phyloP scores from a whole-genome alignment of 2,888 invertebrate genomes.

The Temnothorax rugatulus region DNA sequence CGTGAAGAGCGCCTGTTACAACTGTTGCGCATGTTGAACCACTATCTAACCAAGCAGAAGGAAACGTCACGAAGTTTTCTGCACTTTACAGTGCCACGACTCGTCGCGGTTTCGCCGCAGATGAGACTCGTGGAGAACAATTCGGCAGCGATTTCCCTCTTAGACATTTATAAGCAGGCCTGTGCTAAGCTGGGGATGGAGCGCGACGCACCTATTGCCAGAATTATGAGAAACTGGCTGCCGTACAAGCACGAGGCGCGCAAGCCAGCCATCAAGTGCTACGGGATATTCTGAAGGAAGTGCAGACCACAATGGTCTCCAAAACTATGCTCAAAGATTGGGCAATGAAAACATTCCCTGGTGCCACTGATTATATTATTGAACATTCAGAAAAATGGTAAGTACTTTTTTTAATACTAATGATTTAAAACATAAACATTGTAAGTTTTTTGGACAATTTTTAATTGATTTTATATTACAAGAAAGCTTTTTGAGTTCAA shows the following conservation, averaged over 20 bases:
- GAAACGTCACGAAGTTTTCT: conserved; percentile 97
- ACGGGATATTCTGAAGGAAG: conserved; percentile 95
- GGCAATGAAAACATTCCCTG: conserved; percentile 96
- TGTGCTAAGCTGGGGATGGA: conserved; percentile 92
- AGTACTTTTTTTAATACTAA: conserved; percentile 53
- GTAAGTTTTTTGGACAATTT: background rate
- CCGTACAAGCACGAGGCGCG: conserved; percentile 95
- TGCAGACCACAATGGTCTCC: conserved; percentile 96
- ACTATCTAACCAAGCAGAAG: conserved; percentile 97
- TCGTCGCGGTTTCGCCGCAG: conserved; percentile 98
- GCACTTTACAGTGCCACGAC: conserved; percentile 97
- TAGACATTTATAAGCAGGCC: conserved; percentile 97
- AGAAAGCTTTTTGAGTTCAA: background rate
- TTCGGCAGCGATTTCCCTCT: conserved; percentile 95
- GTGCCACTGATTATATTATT: conserved; percentile 98
- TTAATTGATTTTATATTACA: background rate
- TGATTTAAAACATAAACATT: background rate
- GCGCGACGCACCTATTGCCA: conserved; percentile 95
- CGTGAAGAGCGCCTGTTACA: conserved; percentile 97
- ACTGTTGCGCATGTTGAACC: conserved; percentile 96
- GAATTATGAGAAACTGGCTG: conserved; percentile 96
- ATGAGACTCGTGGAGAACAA: conserved; percentile 98
- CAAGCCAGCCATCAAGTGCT: conserved; percentile 97
- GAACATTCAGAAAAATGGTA: conserved; percentile 99
- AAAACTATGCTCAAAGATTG: conserved; percentile 95